Percentiles rank a stretch among this genome's conserved stretches.
These are phyloP conservation scores for Sinocyclocheilus rhinocerous DNA, from an alignment of 2,113 vertebrate genomes.

Conservation along the genomic window DNA sequence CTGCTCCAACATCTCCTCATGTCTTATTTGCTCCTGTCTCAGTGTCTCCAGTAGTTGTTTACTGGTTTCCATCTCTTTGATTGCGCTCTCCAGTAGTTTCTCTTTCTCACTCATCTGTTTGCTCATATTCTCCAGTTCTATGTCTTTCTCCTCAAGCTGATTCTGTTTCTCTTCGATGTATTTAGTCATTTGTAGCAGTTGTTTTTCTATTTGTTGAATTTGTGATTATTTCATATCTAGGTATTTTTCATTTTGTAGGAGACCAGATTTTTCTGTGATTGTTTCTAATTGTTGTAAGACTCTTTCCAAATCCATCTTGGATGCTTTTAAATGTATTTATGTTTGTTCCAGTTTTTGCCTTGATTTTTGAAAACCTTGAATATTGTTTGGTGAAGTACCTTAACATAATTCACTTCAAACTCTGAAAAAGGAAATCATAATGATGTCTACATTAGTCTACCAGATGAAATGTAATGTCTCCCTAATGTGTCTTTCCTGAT, in stretches of 20 bases:
- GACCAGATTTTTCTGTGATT: not conserved
- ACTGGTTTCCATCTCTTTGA: slow-evolving; percentile 28
- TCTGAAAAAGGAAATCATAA: not conserved
- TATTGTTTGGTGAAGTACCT: not conserved
- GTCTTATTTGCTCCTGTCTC: slow-evolving; percentile 11
- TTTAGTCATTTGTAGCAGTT: not conserved
- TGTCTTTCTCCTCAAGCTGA: slow-evolving; percentile 25
- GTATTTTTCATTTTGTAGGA: not conserved
- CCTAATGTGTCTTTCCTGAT: not conserved
- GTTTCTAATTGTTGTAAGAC: not conserved
- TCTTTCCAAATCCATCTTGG: not conserved
- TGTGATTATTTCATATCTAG: not conserved
- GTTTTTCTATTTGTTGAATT: not conserved
- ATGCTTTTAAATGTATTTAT: not conserved
- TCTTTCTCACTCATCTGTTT: slow-evolving; percentile 28
- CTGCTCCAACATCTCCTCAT: not conserved
- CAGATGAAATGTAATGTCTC: not conserved
- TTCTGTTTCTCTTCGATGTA: not conserved
- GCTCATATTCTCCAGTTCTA: slow-evolving; percentile 14
- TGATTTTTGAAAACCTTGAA: not conserved
- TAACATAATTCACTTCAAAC: not conserved
- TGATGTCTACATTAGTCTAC: not conserved
- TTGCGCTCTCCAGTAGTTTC: not conserved
- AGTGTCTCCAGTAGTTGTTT: slow-evolving; percentile 16
- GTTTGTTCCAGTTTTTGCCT: slow-evolving; percentile 1